Percentiles rank a stretch among this genome's conserved stretches.
These are phyloP conservation scores for Tauraco hartlaubi DNA, from an alignment of 2,797 vertebrate species.

Conservation along the genomic window DNA sequence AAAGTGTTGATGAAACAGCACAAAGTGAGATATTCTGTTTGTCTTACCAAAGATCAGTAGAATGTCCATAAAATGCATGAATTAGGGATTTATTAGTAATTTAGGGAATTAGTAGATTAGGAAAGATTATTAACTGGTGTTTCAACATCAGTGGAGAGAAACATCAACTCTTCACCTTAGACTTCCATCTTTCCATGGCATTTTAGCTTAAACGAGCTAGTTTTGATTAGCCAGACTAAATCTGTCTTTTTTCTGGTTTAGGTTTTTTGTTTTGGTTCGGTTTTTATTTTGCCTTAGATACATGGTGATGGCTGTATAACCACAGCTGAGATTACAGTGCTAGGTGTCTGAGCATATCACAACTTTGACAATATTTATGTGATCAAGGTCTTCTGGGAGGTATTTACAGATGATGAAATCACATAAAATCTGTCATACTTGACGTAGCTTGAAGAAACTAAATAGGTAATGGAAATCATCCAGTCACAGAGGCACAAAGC, in stretches of 20 bases:
- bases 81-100: neutral
- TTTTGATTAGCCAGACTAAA: neutral
- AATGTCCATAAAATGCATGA: neutral
- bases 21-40: neutral
- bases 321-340: fast-evolving
- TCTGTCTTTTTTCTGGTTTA: fast-evolving
- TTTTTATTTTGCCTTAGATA: neutral
- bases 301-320: neutral
- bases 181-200: neutral
- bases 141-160: neutral
- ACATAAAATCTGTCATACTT: neutral
- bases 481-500: neutral
- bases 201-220: neutral
- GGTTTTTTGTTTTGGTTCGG: neutral
- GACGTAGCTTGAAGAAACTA: neutral
- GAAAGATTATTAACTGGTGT: neutral
- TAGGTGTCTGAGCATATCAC: neutral
- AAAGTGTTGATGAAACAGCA: neutral
- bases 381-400: neutral
- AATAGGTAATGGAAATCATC: neutral
- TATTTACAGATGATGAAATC: neutral
- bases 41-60: neutral
- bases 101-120: too few species aligned
- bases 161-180: neutral
- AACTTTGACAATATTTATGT: neutral